Conservation (phyloP, 2,888 invertebrate species). For the Tipula helvola region DNA sequence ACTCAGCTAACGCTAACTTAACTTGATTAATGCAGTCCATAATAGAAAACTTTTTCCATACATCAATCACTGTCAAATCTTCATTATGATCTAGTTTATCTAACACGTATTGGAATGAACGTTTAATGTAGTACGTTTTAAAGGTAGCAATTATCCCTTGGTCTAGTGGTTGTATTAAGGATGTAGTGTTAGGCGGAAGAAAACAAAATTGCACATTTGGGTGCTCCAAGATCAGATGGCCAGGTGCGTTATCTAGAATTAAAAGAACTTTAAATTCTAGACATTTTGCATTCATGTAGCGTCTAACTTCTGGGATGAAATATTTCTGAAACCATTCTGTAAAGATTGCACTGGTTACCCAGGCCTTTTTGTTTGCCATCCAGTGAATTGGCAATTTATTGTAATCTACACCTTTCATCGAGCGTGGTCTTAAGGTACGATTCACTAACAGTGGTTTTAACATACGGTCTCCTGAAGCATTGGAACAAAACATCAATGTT, state of each 20-base stretch:
- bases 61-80: not conserved
- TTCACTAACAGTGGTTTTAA: not conserved
- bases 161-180: not conserved
- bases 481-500: slow-evolving; percentile 13
- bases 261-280: slow-evolving; percentile 13
- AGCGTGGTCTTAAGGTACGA: not conserved
- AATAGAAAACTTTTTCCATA: not conserved
- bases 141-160: too few relatives aligned
- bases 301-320: slow-evolving; percentile 14
- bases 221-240: slow-evolving; percentile 17
- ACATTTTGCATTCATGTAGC: slow-evolving; percentile 7
- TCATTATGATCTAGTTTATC: not conserved
- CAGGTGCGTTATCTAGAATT: slow-evolving; percentile 15
- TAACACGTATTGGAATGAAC: not conserved
- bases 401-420: not conserved
- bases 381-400: not conserved
- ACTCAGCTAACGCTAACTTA: not conserved
- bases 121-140: not conserved
- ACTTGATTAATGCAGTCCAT: not conserved
- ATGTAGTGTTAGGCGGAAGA: slow-evolving; percentile 15
- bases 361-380: not conserved
- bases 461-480: not conserved
- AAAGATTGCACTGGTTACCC: slow-evolving; percentile 5
- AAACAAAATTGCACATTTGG: slow-evolving; percentile 19
- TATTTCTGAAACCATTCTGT: slow-evolving; percentile 14